Evolutionary conservation across 2,113 vertebrate species (phyloP).

Genomic region (Chunga burmeisteri): DNA sequence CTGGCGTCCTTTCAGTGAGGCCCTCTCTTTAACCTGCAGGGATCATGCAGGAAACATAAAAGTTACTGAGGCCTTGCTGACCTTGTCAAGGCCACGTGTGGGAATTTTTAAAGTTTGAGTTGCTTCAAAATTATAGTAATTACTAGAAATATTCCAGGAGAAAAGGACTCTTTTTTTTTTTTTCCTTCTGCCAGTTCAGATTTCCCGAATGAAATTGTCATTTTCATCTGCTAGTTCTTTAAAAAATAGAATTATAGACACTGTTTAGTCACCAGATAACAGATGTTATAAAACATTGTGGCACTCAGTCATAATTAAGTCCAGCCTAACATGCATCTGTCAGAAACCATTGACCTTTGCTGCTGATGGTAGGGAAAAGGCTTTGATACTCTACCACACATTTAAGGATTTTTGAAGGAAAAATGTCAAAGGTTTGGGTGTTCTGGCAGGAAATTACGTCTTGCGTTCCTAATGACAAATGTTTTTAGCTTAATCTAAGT

Average conservation of each 20-base stretch:
- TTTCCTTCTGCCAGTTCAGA: conserved; percentile 47
- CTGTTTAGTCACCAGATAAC: conserved; percentile 59
- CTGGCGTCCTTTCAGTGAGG: conserved; percentile 58
- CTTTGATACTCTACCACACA: conserved; percentile 71
- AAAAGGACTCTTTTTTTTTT: conserved; percentile 33
- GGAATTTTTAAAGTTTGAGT: conserved; percentile 88
- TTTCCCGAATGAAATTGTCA: conserved; percentile 67
- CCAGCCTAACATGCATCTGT: conserved; percentile 77
- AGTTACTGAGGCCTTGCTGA: conserved; percentile 78
- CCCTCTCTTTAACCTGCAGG: conserved; percentile 70
- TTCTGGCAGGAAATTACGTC: conserved; percentile 75
- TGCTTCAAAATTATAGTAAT: conserved; percentile 93
- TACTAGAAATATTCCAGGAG: conserved; percentile 89
- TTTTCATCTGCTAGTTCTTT: conserved; percentile 72
- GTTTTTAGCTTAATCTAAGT: conserved; percentile 80
- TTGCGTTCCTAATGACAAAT: conserved; percentile 69
- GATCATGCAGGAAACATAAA: conserved; percentile 63
- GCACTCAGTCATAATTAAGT: conserved; percentile 64
- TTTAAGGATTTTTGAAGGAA: conserved; percentile 75
- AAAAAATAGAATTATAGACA: conserved; percentile 54
- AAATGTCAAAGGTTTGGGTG: conserved; percentile 80
- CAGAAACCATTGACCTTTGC: conserved; percentile 73
- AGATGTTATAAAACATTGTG: conserved; percentile 66
- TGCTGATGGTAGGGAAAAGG: conserved; percentile 72
- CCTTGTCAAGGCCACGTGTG: conserved; percentile 89